These are phyloP conservation scores for Aphodius sticticus DNA, from an alignment of 2,888 invertebrate species.

Conservation along the genomic window DNA sequence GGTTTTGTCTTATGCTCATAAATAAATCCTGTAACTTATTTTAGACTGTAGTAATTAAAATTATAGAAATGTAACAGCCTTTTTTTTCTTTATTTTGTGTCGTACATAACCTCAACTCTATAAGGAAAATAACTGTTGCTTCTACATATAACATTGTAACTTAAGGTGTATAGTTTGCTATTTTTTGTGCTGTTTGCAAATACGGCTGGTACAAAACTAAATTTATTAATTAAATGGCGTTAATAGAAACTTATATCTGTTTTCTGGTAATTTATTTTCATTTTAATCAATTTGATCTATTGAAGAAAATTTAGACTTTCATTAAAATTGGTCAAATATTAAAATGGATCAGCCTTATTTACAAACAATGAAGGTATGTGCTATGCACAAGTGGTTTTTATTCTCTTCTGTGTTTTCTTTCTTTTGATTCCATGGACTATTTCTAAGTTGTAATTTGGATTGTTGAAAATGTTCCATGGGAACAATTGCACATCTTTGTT, in stretches of 20 bases:
- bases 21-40: neutral
- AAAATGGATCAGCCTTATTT: slow-evolving; percentile 15
- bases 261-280: no score
- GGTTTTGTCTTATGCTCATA: slow-evolving; percentile 4
- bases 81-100: neutral
- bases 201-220: neutral
- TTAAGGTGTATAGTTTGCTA: neutral
- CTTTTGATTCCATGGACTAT: neutral
- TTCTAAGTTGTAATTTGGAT: slow-evolving; percentile 16
- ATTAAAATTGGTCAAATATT: neutral
- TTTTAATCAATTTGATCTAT: no score
- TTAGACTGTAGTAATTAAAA: neutral
- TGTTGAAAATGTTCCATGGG: slow-evolving; percentile 7
- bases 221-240: neutral
- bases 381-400: slow-evolving; percentile 40
- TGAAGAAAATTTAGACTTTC: neutral
- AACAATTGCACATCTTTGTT: neutral
- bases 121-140: neutral
- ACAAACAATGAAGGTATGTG: slow-evolving; percentile 40
- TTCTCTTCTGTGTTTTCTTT: neutral
- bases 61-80: neutral
- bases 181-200: neutral
- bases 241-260: no score
- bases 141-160: neutral
- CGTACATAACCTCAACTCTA: neutral